Conservation (phyloP, 1,140 invertebrate genomes). For the Papilio polyxenes region DNA sequence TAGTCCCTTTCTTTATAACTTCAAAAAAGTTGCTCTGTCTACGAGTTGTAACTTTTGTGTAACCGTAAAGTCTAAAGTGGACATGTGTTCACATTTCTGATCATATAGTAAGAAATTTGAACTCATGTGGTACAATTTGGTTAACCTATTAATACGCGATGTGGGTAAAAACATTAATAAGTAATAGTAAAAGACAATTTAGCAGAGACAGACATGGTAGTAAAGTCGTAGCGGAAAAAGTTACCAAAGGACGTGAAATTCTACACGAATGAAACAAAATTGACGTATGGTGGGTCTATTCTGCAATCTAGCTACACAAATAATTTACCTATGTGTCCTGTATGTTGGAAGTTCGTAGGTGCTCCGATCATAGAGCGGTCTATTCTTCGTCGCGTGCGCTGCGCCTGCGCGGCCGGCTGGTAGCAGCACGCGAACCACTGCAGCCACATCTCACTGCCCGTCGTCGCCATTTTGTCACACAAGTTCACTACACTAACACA, state of each 20-base stretch:
- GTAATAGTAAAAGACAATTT: too few relatives aligned
- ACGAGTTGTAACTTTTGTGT: neutral
- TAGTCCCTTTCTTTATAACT: neutral
- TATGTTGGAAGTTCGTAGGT: conserved; percentile 95
- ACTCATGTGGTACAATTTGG: too few relatives aligned
- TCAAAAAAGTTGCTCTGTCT: neutral
- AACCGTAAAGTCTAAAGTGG: neutral
- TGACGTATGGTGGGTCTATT: neutral
- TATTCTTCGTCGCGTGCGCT: conserved; percentile 87
- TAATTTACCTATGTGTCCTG: conserved; percentile 85
- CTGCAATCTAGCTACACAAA: neutral
- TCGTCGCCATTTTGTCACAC: conserved; percentile 82
- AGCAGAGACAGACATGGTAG: too few relatives aligned
- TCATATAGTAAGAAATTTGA: too few relatives aligned
- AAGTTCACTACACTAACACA: conserved; percentile 49
- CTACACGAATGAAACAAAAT: too few relatives aligned
- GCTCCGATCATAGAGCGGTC: conserved; percentile 95
- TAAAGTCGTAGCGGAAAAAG: too few relatives aligned
- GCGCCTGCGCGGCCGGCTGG: conserved; percentile 84
- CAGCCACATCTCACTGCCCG: conserved; percentile 89
- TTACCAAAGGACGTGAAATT: neutral
- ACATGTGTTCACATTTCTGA: neutral
- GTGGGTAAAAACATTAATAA: too few relatives aligned
- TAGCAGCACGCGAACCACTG: conserved; percentile 93
- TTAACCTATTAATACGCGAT: too few relatives aligned